These are phyloP conservation scores for Eupithecia subfuscata DNA, from an alignment of 2,888 invertebrate species.

Conservation along the genomic window DNA sequence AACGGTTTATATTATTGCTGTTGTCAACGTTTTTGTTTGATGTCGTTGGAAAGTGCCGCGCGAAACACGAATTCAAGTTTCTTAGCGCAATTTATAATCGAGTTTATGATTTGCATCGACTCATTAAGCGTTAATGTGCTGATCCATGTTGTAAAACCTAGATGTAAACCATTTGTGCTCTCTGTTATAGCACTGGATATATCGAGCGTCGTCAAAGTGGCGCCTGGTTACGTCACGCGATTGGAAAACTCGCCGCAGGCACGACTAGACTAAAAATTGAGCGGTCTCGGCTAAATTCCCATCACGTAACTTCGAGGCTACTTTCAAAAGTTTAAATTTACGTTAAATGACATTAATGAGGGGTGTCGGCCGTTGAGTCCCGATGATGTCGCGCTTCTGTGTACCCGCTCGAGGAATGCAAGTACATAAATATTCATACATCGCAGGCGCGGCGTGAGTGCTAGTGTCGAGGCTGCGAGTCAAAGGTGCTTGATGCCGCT, in stretches of 20 bases:
- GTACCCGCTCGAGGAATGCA: slow-evolving; percentile 52
- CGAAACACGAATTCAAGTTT: slow-evolving; percentile 7
- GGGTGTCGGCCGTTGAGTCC: slow-evolving; percentile 59
- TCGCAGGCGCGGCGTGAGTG: slow-evolving; percentile 59
- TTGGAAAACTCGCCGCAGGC: slow-evolving; percentile 73
- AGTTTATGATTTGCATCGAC: slow-evolving; percentile 31
- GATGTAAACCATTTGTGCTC: slow-evolving; percentile 50
- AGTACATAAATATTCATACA: slow-evolving; percentile 71
- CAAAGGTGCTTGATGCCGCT: slow-evolving; percentile 69
- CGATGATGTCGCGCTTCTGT: slow-evolving; percentile 53
- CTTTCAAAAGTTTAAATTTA: slow-evolving; percentile 77
- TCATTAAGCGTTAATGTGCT: slow-evolving; percentile 33
- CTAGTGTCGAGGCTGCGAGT: slow-evolving; percentile 58
- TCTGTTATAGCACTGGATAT: slow-evolving; percentile 48
- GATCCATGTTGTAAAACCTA: slow-evolving; percentile 29
- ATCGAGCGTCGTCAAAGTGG: slow-evolving; percentile 63
- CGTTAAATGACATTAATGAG: slow-evolving; percentile 75
- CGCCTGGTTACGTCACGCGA: slow-evolving; percentile 78
- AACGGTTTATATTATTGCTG: slow-evolving; percentile 21
- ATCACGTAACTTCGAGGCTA: slow-evolving; percentile 70
- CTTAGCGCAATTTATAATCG: slow-evolving; percentile 24
- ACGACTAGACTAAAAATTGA: slow-evolving; percentile 69
- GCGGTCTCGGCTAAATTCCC: slow-evolving; percentile 56
- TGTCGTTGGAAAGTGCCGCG: slow-evolving; percentile 11
- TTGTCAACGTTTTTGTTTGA: slow-evolving; percentile 7